Evolutionary conservation across 2,888 invertebrate species (phyloP).

Genomic region (Troides oblongomaculatus): DNA sequence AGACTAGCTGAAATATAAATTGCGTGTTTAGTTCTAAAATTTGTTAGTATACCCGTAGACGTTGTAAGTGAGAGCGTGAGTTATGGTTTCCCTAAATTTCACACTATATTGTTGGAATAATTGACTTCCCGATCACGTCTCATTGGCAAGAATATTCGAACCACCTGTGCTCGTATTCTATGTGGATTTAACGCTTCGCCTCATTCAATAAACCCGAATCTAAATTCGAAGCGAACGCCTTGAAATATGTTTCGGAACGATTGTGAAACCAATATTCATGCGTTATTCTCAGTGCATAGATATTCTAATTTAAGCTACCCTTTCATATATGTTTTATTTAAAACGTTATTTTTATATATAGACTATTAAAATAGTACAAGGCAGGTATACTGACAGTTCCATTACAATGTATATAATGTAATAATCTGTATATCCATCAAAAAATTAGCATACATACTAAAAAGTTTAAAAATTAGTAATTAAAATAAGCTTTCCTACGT

Average conservation of each 20-base stretch:
- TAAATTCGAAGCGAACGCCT: slow-evolving; percentile 60
- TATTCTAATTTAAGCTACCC: not conserved
- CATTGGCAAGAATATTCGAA: slow-evolving; percentile 74
- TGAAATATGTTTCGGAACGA: slow-evolving; percentile 25
- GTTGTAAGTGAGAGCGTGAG: slow-evolving; percentile 5
- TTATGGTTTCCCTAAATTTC: slow-evolving; percentile 24
- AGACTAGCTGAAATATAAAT: not conserved
- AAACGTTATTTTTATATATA: not conserved
- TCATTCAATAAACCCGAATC: slow-evolving; percentile 74
- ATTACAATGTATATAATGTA: too few species aligned
- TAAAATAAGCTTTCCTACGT: too few species aligned
- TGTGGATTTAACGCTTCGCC: slow-evolving; percentile 74
- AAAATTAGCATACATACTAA: too few species aligned
- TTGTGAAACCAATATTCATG: slow-evolving; percentile 21
- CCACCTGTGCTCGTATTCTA: slow-evolving; percentile 76
- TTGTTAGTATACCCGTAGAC: not conserved
- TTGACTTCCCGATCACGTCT: slow-evolving; percentile 72
- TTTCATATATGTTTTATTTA: not conserved
- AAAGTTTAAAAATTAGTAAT: too few species aligned
- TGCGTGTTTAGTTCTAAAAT: not conserved
- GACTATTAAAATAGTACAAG: too few species aligned
- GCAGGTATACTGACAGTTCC: too few species aligned
- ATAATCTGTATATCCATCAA: too few species aligned
- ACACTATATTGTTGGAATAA: slow-evolving; percentile 20
- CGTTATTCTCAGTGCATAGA: slow-evolving; percentile 1